Evolutionary conservation across 2,888 invertebrate genomes (phyloP).

Genomic region (Erebia palarica): DNA sequence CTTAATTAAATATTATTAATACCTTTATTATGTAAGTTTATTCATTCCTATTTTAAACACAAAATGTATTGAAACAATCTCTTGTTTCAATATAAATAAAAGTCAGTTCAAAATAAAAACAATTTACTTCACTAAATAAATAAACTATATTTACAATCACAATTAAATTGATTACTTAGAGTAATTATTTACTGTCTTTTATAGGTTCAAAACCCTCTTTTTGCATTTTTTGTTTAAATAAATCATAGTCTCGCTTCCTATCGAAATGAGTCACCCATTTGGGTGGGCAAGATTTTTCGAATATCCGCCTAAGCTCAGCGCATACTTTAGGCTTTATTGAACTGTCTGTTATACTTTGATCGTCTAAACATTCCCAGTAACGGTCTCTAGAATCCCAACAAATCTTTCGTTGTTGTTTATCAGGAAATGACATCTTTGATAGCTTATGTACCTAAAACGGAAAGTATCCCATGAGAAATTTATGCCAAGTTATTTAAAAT

Average conservation of each 20-base stretch:
- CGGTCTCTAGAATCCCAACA: slow-evolving; percentile 94
- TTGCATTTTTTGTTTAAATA: slow-evolving; percentile 94
- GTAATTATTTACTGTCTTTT: slow-evolving; percentile 68
- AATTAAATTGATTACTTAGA: slow-evolving; percentile 46
- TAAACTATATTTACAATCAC: slow-evolving; percentile 65
- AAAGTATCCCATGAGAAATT: slow-evolving; percentile 27
- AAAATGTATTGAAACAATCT: slow-evolving; percentile 21
- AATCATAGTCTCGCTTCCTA: slow-evolving; percentile 92
- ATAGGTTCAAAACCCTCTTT: slow-evolving; percentile 93
- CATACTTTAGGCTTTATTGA: slow-evolving; percentile 83
- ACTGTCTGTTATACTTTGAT: slow-evolving; percentile 84
- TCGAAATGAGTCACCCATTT: slow-evolving; percentile 98
- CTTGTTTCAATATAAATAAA: slow-evolving; percentile 54
- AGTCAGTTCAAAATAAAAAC: slow-evolving; percentile 48
- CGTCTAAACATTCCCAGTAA: slow-evolving; percentile 95
- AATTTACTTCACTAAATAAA: slow-evolving; percentile 76
- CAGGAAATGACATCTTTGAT: slow-evolving; percentile 89
- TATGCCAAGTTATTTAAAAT: slow-evolving; percentile 10
- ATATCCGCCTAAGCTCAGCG: slow-evolving; percentile 86
- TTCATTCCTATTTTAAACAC: not conserved
- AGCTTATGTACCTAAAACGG: slow-evolving; percentile 38
- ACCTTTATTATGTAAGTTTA: not conserved
- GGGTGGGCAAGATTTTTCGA: slow-evolving; percentile 89
- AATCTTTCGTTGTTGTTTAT: slow-evolving; percentile 88
- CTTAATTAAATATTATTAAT: not conserved